A percentile compares a stretch with the other conserved stretches of the same genome.
phyloP scores from a whole-genome alignment of 2,113 vertebrate genomes.

The Corythornis cristatus region DNA sequence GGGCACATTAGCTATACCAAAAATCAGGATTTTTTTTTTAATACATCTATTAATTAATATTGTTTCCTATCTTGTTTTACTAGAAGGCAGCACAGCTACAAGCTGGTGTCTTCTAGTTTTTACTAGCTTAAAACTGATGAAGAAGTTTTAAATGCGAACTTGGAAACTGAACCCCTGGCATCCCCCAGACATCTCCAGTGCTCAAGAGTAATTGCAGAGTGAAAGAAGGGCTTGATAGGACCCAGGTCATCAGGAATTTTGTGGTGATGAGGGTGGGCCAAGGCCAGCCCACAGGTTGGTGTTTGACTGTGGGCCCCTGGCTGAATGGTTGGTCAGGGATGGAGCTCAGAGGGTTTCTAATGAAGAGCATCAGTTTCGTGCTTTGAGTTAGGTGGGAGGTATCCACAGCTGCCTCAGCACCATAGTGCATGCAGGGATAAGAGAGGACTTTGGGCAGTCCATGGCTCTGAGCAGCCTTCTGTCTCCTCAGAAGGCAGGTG shows the following conservation, averaged over 20 bases:
- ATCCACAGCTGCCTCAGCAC: not conserved
- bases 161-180: not conserved
- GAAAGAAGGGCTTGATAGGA: not conserved
- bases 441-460: not conserved
- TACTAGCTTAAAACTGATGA: not conserved
- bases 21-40: not conserved
- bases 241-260: not conserved
- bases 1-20: not conserved
- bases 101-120: not conserved
- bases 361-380: not conserved
- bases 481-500: not conserved
- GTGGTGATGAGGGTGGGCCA: not conserved
- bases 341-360: not conserved
- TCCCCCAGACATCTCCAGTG: not conserved
- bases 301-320: accelerated
- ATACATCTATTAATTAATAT: not conserved
- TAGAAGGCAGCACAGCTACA: not conserved
- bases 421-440: no score
- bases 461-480: not conserved
- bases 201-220: not conserved
- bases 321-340: not conserved
- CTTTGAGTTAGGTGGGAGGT: not conserved
- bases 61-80: not conserved
- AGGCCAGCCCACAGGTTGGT: accelerated
- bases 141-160: not conserved